Conservation (phyloP, 1,140 invertebrate species). For the Dreissena rostriformis region DNA sequence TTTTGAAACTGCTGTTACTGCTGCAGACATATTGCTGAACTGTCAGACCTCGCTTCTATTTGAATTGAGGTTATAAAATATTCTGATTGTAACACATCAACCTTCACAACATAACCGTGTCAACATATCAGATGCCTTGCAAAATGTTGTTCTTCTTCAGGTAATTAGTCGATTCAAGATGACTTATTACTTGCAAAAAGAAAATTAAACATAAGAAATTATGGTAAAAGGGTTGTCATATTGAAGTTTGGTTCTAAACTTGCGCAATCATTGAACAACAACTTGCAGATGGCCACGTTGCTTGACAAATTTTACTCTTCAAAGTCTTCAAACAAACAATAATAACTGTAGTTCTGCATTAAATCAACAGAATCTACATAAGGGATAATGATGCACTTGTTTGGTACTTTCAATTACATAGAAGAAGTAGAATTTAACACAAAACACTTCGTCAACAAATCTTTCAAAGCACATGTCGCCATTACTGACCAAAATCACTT, state of each 20-base stretch:
- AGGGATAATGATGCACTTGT: too few relatives aligned
- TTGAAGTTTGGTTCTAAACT: not conserved
- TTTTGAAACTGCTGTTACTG: conserved; percentile 22
- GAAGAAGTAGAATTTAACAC: not conserved
- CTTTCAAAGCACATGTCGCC: conserved; percentile 56
- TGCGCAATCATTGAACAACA: not conserved
- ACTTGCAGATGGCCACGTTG: conserved; percentile 2
- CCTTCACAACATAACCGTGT: too few relatives aligned
- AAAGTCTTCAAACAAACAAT: too few relatives aligned
- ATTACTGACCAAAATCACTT: conserved; percentile 41
- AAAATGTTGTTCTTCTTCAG: too few relatives aligned
- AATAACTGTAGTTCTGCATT: too few relatives aligned
- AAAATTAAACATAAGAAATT: conserved; percentile 6
- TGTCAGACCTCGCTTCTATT: not conserved
- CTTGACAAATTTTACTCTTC: not conserved
- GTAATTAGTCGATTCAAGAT: conserved; percentile 3
- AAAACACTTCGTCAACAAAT: conserved; percentile 55
- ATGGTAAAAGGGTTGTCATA: not conserved
- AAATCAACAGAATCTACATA: too few relatives aligned
- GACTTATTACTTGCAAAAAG: conserved; percentile 4
- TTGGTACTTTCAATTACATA: too few relatives aligned
- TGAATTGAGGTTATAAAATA: too few relatives aligned
- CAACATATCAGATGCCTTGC: too few relatives aligned
- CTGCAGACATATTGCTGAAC: conserved; percentile 26
- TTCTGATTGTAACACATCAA: too few relatives aligned